Conservation (phyloP, 1,140 invertebrate genomes). For the Drosophila nebulosa region DNA sequence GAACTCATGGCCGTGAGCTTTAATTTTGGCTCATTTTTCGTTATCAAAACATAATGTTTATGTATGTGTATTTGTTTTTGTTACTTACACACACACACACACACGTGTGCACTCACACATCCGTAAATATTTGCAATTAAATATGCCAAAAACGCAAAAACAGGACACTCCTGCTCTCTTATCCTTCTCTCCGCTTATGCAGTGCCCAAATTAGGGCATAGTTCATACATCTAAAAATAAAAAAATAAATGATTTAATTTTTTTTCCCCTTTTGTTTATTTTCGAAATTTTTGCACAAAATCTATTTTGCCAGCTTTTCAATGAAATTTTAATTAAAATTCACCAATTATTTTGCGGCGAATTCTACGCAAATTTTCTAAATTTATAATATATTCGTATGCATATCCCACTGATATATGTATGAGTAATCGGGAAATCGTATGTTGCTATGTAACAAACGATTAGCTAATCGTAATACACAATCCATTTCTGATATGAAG, state of each 20-base stretch:
- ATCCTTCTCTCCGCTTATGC: neutral
- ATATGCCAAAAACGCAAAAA: slow-evolving; percentile 55
- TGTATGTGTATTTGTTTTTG: slow-evolving; percentile 62
- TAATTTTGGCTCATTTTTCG: slow-evolving; percentile 77
- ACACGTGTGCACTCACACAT: slow-evolving; percentile 10
- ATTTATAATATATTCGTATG: neutral
- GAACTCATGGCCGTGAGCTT: slow-evolving; percentile 64
- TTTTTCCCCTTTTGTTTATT: neutral
- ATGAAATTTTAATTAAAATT: slow-evolving; percentile 15
- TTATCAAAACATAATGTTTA: slow-evolving; percentile 69
- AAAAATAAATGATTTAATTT: slow-evolving; percentile 12
- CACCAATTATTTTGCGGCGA: neutral
- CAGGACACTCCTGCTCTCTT: slow-evolving; percentile 10
- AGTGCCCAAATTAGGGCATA: slow-evolving; percentile 26
- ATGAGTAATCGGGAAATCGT: neutral
- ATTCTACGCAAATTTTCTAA: neutral
- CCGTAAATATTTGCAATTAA: slow-evolving; percentile 74
- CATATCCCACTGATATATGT: neutral
- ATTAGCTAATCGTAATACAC: neutral
- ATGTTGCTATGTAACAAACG: neutral
- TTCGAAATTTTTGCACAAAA: neutral
- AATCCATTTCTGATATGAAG: neutral
- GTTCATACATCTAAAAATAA: slow-evolving; percentile 15
- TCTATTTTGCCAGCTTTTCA: neutral
- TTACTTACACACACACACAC: slow-evolving; percentile 35